Evolutionary conservation across 2,797 vertebrate species (phyloP), one percentile per base, ranked within the genome.

Genomic region (Brachyalestes nurse): DNA sequence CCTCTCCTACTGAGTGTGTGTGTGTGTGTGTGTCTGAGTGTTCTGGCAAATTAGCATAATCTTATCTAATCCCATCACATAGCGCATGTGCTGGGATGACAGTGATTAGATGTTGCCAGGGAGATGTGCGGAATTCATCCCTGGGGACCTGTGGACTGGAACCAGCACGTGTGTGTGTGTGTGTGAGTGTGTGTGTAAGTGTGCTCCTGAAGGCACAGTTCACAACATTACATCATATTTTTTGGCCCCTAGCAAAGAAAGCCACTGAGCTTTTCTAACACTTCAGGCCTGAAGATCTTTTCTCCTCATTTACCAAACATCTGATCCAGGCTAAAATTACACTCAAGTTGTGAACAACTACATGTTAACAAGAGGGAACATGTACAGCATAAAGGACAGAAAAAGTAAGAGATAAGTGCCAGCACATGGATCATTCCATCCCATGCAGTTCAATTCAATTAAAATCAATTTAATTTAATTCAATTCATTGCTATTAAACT

Each of bases 1-100:
- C 16, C 34, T 17, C 34, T 51, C 74, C 42, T 21, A 25, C 21
- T 62, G n/a, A n/a, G 60, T 14, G 51, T 72, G 28, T 72, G 70
- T 72, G 17, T 38, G 1, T 38, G 5, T 28, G 2, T 53, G 42
- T 57, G 38, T 55, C 66, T 73, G 74, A 51, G 42, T 65, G 57
- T 82, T 80, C 58, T 78, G 71, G 28, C 21, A 70, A 72, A 85
- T 86, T 77, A 78, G 58, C 80, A 84, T 82, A 86, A 88, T 85
- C 83, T 84, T 81, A 86, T 80, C 85, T 86, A 87, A 87, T 84
- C 81, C 83, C 80, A 83, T 85, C 72, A 79, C 75, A 51, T 25
- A 58, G 73, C 78, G 73, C 78, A 58, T 79, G 73, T 55, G 66
- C 73, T 51, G 55, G 55, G 60, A 80, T 84, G 83, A 80, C 79